phyloP scores from a whole-genome alignment of 2,888 invertebrate genomes.

The Biston stratarius region DNA sequence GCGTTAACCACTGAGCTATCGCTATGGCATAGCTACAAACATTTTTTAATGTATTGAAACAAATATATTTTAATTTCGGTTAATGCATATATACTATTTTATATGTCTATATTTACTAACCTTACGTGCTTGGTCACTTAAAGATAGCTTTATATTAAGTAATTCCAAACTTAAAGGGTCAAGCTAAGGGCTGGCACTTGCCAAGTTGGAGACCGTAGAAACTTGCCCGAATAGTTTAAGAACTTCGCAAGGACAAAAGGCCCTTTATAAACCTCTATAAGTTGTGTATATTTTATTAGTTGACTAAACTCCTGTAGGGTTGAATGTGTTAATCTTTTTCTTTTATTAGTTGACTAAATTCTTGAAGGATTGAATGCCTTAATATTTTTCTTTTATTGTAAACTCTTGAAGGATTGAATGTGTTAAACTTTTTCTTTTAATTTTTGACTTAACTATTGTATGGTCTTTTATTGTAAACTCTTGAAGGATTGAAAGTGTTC shows the following conservation, averaged over 20 bases:
- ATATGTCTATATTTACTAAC: no score
- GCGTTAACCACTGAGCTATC: no score
- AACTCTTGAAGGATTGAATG: neutral
- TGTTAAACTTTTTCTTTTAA: neutral
- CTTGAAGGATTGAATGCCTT: neutral
- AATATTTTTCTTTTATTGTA: slow-evolving; percentile 5
- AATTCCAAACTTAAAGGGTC: slow-evolving; percentile 33
- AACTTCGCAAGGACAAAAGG: slow-evolving; percentile 30
- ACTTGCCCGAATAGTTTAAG: slow-evolving; percentile 26
- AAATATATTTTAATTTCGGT: no score
- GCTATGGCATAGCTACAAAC: no score
- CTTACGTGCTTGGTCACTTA: neutral
- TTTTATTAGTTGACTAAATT: slow-evolving; percentile 13
- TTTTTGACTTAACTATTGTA: neutral
- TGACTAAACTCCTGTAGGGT: neutral
- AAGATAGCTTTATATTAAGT: slow-evolving; percentile 26
- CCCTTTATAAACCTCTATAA: slow-evolving; percentile 22
- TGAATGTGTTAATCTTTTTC: slow-evolving; percentile 3
- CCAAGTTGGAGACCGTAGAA: slow-evolving; percentile 25
- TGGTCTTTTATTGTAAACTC: neutral
- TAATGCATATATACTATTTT: no score
- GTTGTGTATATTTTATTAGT: slow-evolving; percentile 23
- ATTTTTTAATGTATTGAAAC: no score
- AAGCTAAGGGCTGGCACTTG: slow-evolving; percentile 23
- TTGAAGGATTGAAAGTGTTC: no score